phyloP scores from a whole-genome alignment of 1,140 invertebrate genomes.

The Argopecten irradians region DNA sequence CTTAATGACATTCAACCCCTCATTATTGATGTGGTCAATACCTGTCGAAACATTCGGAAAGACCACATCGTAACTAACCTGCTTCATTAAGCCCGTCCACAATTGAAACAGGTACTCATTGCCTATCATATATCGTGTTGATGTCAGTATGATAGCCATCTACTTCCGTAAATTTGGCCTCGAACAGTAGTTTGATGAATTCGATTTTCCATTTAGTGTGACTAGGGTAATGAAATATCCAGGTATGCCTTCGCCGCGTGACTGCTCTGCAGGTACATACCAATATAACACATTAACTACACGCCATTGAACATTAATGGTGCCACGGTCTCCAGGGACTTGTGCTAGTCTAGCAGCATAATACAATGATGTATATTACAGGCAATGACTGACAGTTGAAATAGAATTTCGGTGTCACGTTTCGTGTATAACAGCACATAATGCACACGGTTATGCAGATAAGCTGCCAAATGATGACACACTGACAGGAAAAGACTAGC shows the following conservation, averaged over 20 bases:
- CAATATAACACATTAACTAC: neutral
- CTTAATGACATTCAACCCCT: neutral
- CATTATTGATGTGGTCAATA: neutral
- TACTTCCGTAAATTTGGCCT: neutral
- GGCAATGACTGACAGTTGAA: neutral
- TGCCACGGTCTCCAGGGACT: neutral
- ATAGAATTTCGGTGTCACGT: neutral
- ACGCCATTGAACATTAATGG: neutral
- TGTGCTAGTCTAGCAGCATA: neutral
- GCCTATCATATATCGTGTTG: neutral
- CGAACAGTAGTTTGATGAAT: neutral
- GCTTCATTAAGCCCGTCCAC: neutral
- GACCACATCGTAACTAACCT: neutral
- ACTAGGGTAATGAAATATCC: neutral
- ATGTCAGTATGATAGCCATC: neutral
- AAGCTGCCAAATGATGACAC: too few species aligned
- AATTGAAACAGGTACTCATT: neutral
- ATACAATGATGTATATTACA: neutral
- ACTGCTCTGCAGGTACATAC: neutral
- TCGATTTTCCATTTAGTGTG: conserved; percentile 17
- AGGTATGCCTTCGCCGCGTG: neutral
- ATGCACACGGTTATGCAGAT: too few species aligned
- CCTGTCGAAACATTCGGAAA: neutral
- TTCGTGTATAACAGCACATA: too few species aligned
- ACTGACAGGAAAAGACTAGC: too few species aligned